Conservation (phyloP, 2,797 vertebrate genomes). For the Phataginus tetradactyla region DNA sequence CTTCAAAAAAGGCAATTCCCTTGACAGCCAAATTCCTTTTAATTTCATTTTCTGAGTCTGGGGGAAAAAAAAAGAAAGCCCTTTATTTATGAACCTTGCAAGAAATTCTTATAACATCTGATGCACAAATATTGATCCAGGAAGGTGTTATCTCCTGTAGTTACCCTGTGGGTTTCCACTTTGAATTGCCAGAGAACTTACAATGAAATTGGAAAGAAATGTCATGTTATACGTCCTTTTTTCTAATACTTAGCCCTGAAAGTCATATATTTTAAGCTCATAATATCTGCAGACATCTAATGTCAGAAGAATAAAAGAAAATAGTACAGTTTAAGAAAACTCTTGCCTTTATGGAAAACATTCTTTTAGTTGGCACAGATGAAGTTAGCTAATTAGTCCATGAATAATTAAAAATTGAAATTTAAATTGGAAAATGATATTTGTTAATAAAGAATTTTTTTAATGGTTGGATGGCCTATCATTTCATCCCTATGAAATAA, state of each 20-base stretch:
- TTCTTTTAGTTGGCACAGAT: not conserved
- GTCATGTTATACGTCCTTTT: slow-evolving; percentile 52
- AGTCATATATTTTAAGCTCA: slow-evolving; percentile 38
- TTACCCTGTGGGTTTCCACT: slow-evolving; percentile 69
- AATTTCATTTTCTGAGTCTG: slow-evolving; percentile 74
- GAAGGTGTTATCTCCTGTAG: slow-evolving; percentile 77
- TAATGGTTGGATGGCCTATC: not conserved
- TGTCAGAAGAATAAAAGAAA: slow-evolving; percentile 64
- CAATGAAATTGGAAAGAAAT: slow-evolving; percentile 65
- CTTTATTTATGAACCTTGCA: slow-evolving; percentile 79
- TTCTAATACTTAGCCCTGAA: slow-evolving; percentile 63
- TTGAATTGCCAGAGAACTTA: slow-evolving; percentile 71
- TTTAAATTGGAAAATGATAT: slow-evolving; percentile 33
- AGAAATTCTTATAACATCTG: slow-evolving; percentile 78
- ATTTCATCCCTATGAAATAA: slow-evolving; percentile 42
- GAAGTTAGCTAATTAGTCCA: not conserved
- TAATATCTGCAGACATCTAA: slow-evolving; percentile 51
- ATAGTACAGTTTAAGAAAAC: slow-evolving; percentile 23
- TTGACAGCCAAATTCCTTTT: slow-evolving; percentile 81
- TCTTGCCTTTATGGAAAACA: not conserved
- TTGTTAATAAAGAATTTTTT: slow-evolving; percentile 39
- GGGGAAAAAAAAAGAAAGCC: slow-evolving; percentile 58
- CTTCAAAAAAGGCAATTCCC: slow-evolving; percentile 74
- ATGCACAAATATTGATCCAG: slow-evolving; percentile 81
- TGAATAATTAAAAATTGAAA: slow-evolving; percentile 41